Evolutionary conservation across 2,113 vertebrate species (phyloP).

Genomic region (Motacilla tschutschensis): DNA sequence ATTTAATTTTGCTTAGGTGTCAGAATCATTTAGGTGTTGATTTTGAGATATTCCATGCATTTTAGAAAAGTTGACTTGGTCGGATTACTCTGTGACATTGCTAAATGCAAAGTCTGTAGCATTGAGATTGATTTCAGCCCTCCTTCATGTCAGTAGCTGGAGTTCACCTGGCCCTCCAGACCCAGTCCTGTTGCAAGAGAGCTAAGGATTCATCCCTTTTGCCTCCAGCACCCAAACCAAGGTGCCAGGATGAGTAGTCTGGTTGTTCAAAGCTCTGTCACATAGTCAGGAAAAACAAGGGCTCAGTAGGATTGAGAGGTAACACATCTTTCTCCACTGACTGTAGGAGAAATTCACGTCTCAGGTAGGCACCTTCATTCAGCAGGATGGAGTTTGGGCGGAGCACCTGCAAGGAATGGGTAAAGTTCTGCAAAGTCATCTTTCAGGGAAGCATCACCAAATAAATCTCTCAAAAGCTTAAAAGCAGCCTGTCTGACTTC

Average conservation of each 20-base stretch:
- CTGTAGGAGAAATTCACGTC: not conserved
- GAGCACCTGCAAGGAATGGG: not conserved
- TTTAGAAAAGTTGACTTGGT: not conserved
- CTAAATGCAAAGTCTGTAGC: not conserved
- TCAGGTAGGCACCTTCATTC: not conserved
- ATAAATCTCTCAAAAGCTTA: not conserved
- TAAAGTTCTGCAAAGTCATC: not conserved
- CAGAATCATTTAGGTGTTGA: not conserved
- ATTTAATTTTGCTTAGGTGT: not conserved
- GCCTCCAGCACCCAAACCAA: not conserved
- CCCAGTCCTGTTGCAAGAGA: not conserved
- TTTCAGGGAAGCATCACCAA: not conserved
- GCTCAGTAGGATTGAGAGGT: not conserved
- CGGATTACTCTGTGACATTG: not conserved
- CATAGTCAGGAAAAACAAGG: not conserved
- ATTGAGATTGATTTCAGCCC: not conserved
- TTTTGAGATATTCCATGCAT: not conserved
- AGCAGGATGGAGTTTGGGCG: fast-evolving
- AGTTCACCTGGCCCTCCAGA: not conserved
- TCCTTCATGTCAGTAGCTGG: not conserved
- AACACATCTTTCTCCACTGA: not conserved
- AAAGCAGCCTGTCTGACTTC: not conserved
- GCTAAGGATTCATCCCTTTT: not conserved
- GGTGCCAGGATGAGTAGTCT: not conserved
- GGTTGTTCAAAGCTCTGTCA: not conserved